Conservation (phyloP, 2,113 vertebrate genomes). For the Calypte anna region DNA sequence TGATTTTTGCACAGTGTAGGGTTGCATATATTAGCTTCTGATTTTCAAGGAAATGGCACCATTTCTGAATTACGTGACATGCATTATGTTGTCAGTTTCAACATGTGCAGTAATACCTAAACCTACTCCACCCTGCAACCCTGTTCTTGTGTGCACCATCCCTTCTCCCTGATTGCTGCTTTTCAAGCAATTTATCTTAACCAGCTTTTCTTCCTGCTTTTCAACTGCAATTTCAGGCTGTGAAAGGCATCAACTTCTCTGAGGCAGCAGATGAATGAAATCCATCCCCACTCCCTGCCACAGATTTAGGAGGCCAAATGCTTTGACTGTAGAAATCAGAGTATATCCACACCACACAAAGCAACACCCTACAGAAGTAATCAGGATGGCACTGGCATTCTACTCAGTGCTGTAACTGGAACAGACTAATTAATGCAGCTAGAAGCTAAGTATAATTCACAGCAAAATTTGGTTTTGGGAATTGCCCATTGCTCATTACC, state of each 20-base stretch:
- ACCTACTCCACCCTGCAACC: not conserved
- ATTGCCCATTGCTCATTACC: not conserved
- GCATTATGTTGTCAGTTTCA: conserved; percentile 31
- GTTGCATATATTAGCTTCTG: conserved; percentile 48
- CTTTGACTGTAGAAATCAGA: not conserved
- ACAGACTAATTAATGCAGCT: not conserved
- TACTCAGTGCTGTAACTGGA: not conserved
- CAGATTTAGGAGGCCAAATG: not conserved
- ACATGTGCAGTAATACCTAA: not conserved
- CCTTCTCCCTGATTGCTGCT: not conserved
- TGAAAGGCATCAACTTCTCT: not conserved
- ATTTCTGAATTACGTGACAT: not conserved
- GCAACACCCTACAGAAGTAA: not conserved
- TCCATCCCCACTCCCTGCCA: not conserved
- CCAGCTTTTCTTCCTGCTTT: not conserved
- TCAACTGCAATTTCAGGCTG: not conserved
- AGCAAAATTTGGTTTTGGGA: not conserved
- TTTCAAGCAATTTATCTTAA: not conserved
- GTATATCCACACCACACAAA: not conserved
- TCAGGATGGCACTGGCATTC: not conserved
- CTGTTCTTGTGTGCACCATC: not conserved
- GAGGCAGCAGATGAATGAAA: not conserved
- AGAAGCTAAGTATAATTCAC: not conserved
- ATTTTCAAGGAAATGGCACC: conserved; percentile 36
- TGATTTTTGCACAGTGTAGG: conserved; percentile 20